Evolutionary conservation across 2,113 vertebrate genomes (phyloP).

Genomic region (Lepus timidus): DNA sequence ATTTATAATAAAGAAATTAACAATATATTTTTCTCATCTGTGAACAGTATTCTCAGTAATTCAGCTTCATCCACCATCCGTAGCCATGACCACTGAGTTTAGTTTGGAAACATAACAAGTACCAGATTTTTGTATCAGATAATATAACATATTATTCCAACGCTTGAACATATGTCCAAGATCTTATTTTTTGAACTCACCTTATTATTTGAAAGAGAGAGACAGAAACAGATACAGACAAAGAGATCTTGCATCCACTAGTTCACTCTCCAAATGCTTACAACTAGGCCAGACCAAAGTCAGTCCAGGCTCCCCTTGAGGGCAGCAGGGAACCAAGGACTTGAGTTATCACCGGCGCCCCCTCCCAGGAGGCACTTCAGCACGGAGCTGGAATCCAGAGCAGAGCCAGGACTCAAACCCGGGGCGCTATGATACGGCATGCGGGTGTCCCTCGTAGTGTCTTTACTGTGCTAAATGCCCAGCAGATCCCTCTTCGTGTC

Average conservation of each 20-base stretch:
- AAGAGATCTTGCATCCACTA: no score
- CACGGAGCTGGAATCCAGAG: no score
- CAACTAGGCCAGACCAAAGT: no score
- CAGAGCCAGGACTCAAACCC: no score
- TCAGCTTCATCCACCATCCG: background rate
- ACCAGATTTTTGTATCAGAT: background rate
- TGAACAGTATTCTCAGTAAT: background rate
- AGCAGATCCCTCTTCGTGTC: background rate
- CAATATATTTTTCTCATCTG: background rate
- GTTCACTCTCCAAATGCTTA: no score
- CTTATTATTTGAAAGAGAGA: background rate
- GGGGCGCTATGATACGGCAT: no score
- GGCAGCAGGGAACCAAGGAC: no score
- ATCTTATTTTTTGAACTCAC: background rate
- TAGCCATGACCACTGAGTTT: background rate
- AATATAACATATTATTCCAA: no score
- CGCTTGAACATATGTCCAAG: background rate
- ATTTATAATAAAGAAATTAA: background rate
- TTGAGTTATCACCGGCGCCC: no score
- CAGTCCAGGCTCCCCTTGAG: no score
- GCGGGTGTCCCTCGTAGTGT: background rate
- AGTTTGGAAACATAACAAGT: background rate
- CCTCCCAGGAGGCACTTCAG: no score
- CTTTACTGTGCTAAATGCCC: background rate
- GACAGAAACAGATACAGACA: no score